phyloP scores from a whole-genome alignment of 2,113 vertebrate species.

The Eurypyga helias region DNA sequence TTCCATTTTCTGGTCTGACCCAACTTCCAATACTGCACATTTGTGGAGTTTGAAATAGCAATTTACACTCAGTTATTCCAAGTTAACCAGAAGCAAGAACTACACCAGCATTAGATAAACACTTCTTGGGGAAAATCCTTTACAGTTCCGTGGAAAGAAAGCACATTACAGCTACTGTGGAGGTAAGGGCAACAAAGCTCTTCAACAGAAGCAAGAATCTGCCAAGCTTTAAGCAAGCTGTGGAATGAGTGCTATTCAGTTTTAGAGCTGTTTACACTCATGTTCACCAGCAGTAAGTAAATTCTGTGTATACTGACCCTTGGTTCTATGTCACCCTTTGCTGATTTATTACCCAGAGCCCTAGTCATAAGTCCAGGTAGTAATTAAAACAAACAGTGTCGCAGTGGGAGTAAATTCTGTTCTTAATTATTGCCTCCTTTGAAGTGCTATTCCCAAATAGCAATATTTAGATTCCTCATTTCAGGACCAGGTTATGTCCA shows the following conservation, averaged over 20 bases:
- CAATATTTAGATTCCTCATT: not conserved
- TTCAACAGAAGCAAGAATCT: not conserved
- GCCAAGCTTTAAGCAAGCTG: not conserved
- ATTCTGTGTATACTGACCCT: not conserved
- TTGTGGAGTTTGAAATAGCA: not conserved
- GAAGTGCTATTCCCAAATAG: slow-evolving; percentile 23
- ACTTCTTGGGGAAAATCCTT: not conserved
- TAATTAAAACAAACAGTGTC: slow-evolving; percentile 52
- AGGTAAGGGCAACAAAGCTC: not conserved
- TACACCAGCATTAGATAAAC: not conserved
- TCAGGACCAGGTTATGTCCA: not conserved
- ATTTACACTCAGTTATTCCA: not conserved
- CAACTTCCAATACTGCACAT: not conserved
- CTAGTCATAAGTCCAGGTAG: slow-evolving; percentile 13
- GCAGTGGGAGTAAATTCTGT: slow-evolving; percentile 35
- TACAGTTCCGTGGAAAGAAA: not conserved
- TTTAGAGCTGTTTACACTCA: not conserved
- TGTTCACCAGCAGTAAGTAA: not conserved
- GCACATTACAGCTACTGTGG: not conserved
- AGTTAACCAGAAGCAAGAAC: not conserved
- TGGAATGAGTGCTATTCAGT: not conserved
- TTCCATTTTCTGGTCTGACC: not conserved
- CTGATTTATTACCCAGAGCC: slow-evolving; percentile 30
- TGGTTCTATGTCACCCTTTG: not conserved
- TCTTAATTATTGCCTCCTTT: slow-evolving; percentile 50